Base-by-base conservation (phyloP, 2,797 vertebrate species). In the Lepus townsendii region DNA sequence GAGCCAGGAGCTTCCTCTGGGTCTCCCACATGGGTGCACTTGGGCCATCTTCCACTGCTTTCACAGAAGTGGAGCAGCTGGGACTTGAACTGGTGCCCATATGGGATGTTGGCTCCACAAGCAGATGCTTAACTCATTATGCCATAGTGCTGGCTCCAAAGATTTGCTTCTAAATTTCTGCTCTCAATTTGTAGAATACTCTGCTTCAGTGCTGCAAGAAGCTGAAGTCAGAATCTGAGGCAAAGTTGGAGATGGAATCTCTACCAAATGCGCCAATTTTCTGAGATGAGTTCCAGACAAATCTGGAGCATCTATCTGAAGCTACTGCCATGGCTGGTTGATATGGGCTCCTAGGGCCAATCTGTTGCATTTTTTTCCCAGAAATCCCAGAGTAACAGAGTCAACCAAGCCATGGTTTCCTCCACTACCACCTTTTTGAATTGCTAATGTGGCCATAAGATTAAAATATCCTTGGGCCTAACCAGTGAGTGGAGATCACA, bases 381-480 rank as follows among this genome's bases (percentile, higher is more conserved):
- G 65, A 4, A 71, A 88, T 57, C 35, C 65, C 62, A 50, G 19
- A 91, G 82, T 77, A 82, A 95, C 66, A 91, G 35, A 35, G 76
- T 90, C 84, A 86, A 26, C 50, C 7, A 5, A 17, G 38, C 27
- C 19, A 73, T 65, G 52, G 17, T 75, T 71, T 57, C 54, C 14
- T 10, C 35, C 4, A 57, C 54, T 19, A 57, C 47, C 35, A 69
- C 54, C 35, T 13, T 35, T 62, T 54, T 27, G 6, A 82, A 84
- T 88, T 93, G 77, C 72, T 95, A 76, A 88, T 90, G 78, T 83
- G 62, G 50, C 52, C 38, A 66, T 85, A 95, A 80, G 65, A 72
- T 75, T 79, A 94, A 96, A 92, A 92, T 83, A 88, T 94, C 76
- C 71, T 88, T 84, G 50, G 50, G 68, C 65, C 69, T 82, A 94